Evolutionary conservation across 92 coral and sea anemone species (phyloP).

Genomic region (Palythoa heliodiscus): DNA sequence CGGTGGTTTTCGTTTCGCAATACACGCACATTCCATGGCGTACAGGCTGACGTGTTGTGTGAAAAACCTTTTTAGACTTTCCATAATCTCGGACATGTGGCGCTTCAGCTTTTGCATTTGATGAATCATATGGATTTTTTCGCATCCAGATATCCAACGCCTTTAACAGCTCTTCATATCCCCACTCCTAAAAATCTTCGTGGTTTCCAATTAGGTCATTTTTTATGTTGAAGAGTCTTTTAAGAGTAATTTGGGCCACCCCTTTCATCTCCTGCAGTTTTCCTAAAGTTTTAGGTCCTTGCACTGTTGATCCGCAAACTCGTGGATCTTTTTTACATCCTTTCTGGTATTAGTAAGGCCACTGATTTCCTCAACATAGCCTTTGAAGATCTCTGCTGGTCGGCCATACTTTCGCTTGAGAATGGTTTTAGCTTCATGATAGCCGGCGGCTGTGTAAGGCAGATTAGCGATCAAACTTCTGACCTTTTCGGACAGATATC

Average conservation of each 20-base stretch:
- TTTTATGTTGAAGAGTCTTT: neutral
- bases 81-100: conserved; percentile 5
- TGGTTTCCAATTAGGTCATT: neutral
- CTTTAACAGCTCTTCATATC: conserved; percentile 3
- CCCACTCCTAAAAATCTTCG: conserved; percentile 5
- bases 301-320: conserved; percentile 10
- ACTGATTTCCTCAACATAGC: conserved; percentile 2
- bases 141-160: neutral
- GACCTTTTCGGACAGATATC: conserved; percentile 24
- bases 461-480: neutral
- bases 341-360: conserved; percentile 5
- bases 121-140: neutral
- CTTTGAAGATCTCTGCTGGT: neutral
- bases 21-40: neutral
- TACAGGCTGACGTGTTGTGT: conserved; percentile 7
- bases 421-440: conserved; percentile 24
- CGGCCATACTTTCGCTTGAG: neutral
- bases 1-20: neutral
- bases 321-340: neutral
- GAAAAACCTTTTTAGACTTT: neutral
- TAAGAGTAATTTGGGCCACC: neutral
- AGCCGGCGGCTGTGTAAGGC: conserved; percentile 5
- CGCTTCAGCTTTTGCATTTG: conserved; percentile 1
- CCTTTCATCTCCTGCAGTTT: conserved; percentile 3
- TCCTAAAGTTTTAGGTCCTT: conserved; percentile 12